Base-by-base conservation (phyloP, 2,888 invertebrate species). In the Dicyrtoma fusca region DNA sequence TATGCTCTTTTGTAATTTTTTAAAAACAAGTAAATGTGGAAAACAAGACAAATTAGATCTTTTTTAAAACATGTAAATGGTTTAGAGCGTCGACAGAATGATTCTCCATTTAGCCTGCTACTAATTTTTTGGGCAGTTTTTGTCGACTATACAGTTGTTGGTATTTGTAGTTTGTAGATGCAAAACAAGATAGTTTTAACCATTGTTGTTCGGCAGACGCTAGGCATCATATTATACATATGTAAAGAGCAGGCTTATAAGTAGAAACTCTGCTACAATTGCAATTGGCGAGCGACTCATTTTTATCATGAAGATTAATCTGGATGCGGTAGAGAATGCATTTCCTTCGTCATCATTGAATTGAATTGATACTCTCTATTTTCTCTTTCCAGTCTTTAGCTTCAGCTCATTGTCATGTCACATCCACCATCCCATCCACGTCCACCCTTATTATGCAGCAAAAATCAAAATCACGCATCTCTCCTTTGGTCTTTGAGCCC, bases 251-350 rank as follows among this genome's bases (percentile, higher is more conserved):
- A 21, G 63, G 42, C 42, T 19, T 51, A 44, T 42, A 55, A 25
- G 34, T 26, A 25, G 55, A 55, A 5, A 55, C 26, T 26, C 11
- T 26, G 26, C 26, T 23, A 68, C 66, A 68, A 68, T n/a, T 68
- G 57, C 53, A 68, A 68, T 57, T 68, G 53, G 66, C 66, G 59
- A 57, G 68, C 34, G 45, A 57, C 68, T 68, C 68, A 57, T 57
- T 57, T 34, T 68, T 68, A 68, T 68, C 68, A 55, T 53, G 10
- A 11, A 59, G 68, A 68, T 68, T 68, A 68, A 68, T 68, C 68
- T 64, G 49, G 64, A 51, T 26, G 64, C 34, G 42, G 44, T 5
- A 8, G 4, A 34, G 34, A 34, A 68, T 45, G 21, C 10, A 25
- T 34, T 47, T 57, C 47, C 26, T 26, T 51, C 55, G 21, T 19